Percentiles rank a stretch among this genome's conserved stretches.
These are phyloP conservation scores for Aegithalos caudatus DNA, from an alignment of 2,113 vertebrate species.

Conservation along the genomic window DNA sequence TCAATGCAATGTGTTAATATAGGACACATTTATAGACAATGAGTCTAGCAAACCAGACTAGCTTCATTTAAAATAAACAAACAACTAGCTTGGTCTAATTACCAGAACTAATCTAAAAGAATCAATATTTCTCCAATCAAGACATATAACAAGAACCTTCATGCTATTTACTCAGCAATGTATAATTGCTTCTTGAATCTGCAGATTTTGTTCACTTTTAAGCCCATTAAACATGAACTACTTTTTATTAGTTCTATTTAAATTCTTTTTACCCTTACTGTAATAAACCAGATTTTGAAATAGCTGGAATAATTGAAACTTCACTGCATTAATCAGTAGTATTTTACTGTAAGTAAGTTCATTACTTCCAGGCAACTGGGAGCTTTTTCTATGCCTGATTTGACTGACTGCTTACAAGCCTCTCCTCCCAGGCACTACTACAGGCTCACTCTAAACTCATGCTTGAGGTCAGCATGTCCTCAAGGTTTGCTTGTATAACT, in stretches of 20 bases:
- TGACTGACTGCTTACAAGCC: not conserved
- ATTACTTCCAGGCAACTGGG: not conserved
- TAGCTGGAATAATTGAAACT: not conserved
- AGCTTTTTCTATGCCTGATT: not conserved
- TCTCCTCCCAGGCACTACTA: not conserved
- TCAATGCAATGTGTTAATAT: not conserved
- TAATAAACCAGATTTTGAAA: not conserved
- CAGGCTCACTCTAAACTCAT: not conserved
- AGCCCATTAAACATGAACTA: not conserved
- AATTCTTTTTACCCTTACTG: not conserved
- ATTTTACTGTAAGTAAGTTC: not conserved
- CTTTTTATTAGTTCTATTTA: not conserved
- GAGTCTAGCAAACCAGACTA: not conserved
- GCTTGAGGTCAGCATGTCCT: not conserved
- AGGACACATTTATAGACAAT: not conserved
- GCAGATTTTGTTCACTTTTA: not conserved
- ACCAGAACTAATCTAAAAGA: slow-evolving; percentile 12
- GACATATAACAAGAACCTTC: not conserved
- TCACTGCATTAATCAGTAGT: not conserved
- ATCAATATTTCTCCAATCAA: slow-evolving; percentile 7
- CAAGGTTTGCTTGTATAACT: not conserved
- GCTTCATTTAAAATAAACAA: not conserved
- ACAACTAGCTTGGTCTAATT: not conserved
- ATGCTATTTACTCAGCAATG: not conserved
- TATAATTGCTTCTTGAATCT: not conserved